Percentiles rank a stretch among this genome's conserved stretches.
Evolutionary conservation across 1,140 invertebrate species (phyloP).

Genomic region (Antheraea pernyi): DNA sequence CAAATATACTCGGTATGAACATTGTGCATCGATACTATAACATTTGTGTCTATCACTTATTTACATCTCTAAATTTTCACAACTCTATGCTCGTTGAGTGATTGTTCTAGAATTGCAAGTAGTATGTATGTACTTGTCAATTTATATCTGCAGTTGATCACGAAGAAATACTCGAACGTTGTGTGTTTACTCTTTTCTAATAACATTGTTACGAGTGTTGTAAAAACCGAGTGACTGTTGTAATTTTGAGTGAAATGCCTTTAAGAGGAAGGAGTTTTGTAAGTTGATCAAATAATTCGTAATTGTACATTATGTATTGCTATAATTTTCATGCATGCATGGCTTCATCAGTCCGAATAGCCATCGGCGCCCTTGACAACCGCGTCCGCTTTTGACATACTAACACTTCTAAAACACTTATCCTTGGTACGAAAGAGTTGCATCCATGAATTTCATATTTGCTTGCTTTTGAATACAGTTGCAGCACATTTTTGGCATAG

Average conservation of each 20-base stretch:
- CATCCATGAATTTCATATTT: constrained; percentile 65
- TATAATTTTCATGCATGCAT: constrained; percentile 34
- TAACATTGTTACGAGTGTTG: constrained; percentile 8
- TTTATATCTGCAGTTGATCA: constrained; percentile 32
- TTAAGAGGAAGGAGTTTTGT: constrained; percentile 68
- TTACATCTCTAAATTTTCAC: not conserved
- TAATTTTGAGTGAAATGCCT: constrained; percentile 60
- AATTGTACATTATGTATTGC: constrained; percentile 8
- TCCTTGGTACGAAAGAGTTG: constrained; percentile 29
- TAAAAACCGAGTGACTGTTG: constrained; percentile 18
- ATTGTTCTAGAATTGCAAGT: constrained; percentile 57
- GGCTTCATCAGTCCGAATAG: constrained; percentile 20
- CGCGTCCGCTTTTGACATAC: constrained; percentile 21
- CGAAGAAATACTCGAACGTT: not conserved
- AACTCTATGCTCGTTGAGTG: constrained; percentile 19
- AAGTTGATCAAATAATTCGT: constrained; percentile 46
- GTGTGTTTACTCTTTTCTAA: not conserved
- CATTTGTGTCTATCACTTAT: too few species aligned
- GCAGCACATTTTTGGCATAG: constrained; percentile 61
- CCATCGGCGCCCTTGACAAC: constrained; percentile 27
- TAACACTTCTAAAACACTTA: constrained; percentile 23
- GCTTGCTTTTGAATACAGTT: constrained; percentile 45
- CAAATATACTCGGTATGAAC: too few species aligned
- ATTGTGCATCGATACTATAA: too few species aligned
- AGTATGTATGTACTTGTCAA: constrained; percentile 34